Conservation (phyloP, 2,888 invertebrate genomes). For the Erebia epiphron region DNA sequence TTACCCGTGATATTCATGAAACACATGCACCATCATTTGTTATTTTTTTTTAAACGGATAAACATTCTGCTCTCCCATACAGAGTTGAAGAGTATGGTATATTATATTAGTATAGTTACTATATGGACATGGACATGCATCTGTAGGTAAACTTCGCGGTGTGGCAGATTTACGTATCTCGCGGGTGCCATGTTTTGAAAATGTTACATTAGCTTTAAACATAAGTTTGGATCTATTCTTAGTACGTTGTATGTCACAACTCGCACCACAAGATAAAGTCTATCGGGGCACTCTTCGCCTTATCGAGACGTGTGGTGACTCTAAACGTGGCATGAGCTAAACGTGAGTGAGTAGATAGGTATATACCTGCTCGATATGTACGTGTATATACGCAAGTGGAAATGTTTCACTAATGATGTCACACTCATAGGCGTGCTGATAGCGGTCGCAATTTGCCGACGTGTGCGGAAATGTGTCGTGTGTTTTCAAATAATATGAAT, state of each 20-base stretch:
- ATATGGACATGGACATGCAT: no score
- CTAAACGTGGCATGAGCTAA: conserved; percentile 46
- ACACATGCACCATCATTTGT: no score
- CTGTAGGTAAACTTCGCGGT: background rate
- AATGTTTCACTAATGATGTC: conserved; percentile 61
- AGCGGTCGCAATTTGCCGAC: conserved; percentile 30
- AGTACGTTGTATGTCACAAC: background rate
- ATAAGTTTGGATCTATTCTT: background rate
- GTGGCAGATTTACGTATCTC: background rate
- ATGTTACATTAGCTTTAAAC: no score
- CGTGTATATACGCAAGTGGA: conserved; percentile 53
- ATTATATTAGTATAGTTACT: no score
- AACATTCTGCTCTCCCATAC: no score
- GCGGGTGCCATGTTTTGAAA: no score
- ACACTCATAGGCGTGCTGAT: conserved; percentile 42
- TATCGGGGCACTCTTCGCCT: background rate
- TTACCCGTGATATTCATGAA: no score
- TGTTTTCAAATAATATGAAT: conserved; percentile 18
- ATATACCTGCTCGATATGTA: conserved; percentile 32
- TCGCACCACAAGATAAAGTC: background rate
- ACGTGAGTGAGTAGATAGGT: conserved; percentile 51
- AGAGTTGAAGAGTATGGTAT: no score
- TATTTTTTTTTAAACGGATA: no score
- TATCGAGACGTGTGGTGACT: conserved; percentile 18
- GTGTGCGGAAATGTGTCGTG: conserved; percentile 25